These are phyloP conservation scores for Eospalax fontanierii DNA, from an alignment of 2,797 vertebrate species.

Conservation along the genomic window DNA sequence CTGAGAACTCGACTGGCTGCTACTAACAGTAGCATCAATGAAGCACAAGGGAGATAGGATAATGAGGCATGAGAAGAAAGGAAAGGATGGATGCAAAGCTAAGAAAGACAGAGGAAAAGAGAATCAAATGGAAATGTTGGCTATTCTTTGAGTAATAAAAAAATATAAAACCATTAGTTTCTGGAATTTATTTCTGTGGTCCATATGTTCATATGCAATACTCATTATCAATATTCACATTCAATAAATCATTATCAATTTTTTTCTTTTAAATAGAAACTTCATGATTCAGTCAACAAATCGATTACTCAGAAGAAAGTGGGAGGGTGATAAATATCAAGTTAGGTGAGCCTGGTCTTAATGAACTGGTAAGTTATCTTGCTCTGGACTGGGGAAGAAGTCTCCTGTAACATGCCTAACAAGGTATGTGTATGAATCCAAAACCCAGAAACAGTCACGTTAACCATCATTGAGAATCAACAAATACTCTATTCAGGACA, in stretches of 20 bases:
- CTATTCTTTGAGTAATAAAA: neutral
- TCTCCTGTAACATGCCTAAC: neutral
- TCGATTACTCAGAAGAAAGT: neutral
- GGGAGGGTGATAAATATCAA: neutral
- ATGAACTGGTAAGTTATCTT: neutral
- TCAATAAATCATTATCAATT: neutral
- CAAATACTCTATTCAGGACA: neutral
- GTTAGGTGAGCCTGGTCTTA: slow-evolving; percentile 9
- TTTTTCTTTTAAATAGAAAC: slow-evolving; percentile 41
- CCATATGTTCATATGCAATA: too few species aligned
- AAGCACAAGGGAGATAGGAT: neutral
- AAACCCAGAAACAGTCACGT: neutral
- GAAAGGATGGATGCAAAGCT: neutral
- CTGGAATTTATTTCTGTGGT: slow-evolving; percentile 1
- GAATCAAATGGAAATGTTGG: neutral
- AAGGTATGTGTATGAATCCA: neutral
- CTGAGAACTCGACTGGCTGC: neutral
- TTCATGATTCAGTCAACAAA: neutral
- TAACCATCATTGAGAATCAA: slow-evolving; percentile 29
- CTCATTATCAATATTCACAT: neutral
- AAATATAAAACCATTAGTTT: neutral
- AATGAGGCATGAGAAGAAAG: neutral
- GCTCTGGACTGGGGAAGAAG: neutral
- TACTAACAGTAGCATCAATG: neutral
- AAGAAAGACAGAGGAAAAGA: neutral